Base-by-base conservation (phyloP, 1,140 invertebrate genomes). In the Drosophila tropicalis region DNA sequence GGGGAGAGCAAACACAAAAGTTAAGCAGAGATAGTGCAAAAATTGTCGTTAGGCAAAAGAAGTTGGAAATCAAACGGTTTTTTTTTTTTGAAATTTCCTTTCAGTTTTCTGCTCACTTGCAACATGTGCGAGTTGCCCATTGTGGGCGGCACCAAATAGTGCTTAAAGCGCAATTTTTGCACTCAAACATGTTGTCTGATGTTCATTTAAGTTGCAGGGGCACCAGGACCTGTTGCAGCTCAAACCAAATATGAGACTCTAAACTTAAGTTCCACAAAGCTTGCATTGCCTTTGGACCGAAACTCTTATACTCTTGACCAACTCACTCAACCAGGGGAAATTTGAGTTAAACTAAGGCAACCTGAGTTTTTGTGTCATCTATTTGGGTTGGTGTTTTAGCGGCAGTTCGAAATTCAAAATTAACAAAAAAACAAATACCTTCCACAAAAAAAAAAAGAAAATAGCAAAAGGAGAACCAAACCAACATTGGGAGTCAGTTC, bases 1-100 rank as follows among this genome's bases (percentile, higher is more conserved):
- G 34, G 44, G 32, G 47, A 32, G 13, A 13, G 51, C 62, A 29
- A 40, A 36, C 55, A 64, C 65, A 66, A 79, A 84, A 86, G 69
- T 87, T 82, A 51, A 69, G 70, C 76, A 76, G 65, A 86, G 76
- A 79, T 87, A 81, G 58, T 68, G 75, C 72, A 79, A 65, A 65
- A 62, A 67, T 72, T 76, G 65, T 65, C 66, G 70, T 73, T 70
- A 60, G 67, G 73, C 56, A 36, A 66, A 73, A 56, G 17, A 51
- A 51, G 44, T 25, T 56, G 54, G n/a, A 56, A 32, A 56, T 32
- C 54, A 56, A 47, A 56, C 25, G 25, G 4, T 12, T 56, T 29
- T 32, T 32, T 56, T 32, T 22, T 32, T n/a, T 56, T 29, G 22
- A 32, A 29, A 1, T 55, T 55, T 29, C 17, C 12, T 22, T 51